phyloP scores from a whole-genome alignment of 2,797 vertebrate genomes.

The Mormyrus proboscirostris region DNA sequence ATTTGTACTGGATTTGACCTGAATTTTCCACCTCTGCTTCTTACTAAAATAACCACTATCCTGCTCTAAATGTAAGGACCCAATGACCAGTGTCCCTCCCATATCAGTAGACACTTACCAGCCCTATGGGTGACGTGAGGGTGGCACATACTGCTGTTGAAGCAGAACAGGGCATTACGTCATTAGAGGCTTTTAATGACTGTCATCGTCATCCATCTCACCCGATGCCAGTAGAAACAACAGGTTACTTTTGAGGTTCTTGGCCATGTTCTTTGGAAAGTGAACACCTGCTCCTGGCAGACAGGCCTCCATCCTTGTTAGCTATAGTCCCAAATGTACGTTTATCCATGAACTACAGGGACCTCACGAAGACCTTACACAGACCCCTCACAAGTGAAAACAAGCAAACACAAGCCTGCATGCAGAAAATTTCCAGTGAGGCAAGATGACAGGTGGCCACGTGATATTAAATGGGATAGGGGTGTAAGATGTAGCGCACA shows the following conservation, averaged over 20 bases:
- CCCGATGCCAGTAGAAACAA: background rate
- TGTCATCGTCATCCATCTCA: constrained; percentile 16
- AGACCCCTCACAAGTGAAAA: background rate
- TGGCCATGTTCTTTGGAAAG: background rate
- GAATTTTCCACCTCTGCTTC: background rate
- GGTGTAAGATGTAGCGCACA: background rate
- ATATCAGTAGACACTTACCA: background rate
- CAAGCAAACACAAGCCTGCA: background rate
- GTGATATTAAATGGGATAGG: background rate
- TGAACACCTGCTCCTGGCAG: background rate
- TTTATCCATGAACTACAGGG: background rate
- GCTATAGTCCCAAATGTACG: background rate
- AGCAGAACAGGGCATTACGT: constrained; percentile 5
- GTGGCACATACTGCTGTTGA: background rate
- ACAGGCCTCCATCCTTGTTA: background rate
- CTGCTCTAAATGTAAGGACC: background rate
- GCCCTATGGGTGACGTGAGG: background rate
- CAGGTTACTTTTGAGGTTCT: background rate
- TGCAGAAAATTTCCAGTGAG: background rate
- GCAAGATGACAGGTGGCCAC: background rate
- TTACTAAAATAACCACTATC: background rate
- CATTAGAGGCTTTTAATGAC: background rate
- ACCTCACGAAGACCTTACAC: background rate
- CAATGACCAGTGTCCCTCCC: background rate
- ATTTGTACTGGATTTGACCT: background rate